Conservation (phyloP, 2,113 vertebrate genomes). For the Salvelinus fontinalis region DNA sequence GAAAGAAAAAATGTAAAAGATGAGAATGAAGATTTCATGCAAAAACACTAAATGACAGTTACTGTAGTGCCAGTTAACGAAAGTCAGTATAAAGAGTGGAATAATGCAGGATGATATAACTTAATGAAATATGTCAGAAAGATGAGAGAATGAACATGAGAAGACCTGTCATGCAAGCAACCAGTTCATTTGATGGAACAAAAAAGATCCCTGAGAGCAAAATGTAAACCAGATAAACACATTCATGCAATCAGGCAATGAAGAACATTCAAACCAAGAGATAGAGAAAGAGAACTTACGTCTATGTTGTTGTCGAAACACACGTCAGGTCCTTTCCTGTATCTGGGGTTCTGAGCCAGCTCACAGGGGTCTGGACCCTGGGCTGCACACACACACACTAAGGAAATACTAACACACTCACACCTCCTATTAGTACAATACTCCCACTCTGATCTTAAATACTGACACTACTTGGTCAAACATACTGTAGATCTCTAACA, state of each 20-base stretch:
- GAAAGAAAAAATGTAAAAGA: constrained; percentile 19
- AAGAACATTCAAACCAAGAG: constrained; percentile 6
- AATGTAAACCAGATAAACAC: constrained; percentile 9
- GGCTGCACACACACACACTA: constrained; percentile 77
- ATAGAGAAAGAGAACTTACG: constrained; percentile 72
- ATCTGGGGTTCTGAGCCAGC: constrained; percentile 90
- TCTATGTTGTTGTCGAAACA: constrained; percentile 92
- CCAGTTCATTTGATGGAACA: too few relatives aligned
- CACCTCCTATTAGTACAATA: background rate
- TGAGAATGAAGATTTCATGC: constrained; percentile 43
- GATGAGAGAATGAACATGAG: constrained; percentile 35
- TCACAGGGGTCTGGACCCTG: constrained; percentile 92
- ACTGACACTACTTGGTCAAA: background rate
- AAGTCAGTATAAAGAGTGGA: constrained; percentile 42
- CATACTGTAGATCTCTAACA: background rate
- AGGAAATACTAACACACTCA: constrained; percentile 64
- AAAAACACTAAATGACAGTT: constrained; percentile 26
- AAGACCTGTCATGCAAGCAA: too few relatives aligned
- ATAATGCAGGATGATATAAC: constrained; percentile 34
- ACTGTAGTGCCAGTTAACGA: background rate
- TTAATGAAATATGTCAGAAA: constrained; percentile 67
- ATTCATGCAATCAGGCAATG: constrained; percentile 30
- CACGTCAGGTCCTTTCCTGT: constrained; percentile 92
- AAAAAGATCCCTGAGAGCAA: too few relatives aligned
- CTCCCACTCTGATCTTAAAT: background rate